Base-by-base conservation (phyloP, 2,888 invertebrate species). In the Napeogenes sylphis region DNA sequence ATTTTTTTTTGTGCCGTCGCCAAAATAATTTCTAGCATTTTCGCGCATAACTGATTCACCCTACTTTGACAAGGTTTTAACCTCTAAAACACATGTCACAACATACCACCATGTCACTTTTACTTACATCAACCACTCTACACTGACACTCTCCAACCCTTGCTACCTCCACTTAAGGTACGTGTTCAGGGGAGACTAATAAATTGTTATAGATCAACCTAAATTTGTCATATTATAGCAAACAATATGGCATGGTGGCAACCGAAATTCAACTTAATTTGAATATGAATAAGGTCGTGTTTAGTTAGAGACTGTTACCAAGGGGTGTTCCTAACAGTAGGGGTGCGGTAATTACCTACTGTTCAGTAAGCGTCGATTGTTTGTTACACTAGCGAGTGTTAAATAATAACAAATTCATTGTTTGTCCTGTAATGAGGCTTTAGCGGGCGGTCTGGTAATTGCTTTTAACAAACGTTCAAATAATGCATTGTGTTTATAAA, bases 331-430 rank as follows among this genome's bases (percentile, higher is more conserved):
- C 71, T 63, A 76, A 71, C 80, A 75, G 75, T 74, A 76, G 82
- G 87, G 84, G 80, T 70, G 73, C 76, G 61, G 78, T 84, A 83
- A 86, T 87, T 84, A 80, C 84, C 82, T 79, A 81, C 81, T 80
- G 83, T 81, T 79, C 72, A 74, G 75, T 77, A 76, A 79, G 76
- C 73, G 75, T 70, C 74, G 75, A 80, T 82, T 86, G 85, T 85
- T 84, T 78, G 78, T 76, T 72, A 71, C 77, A 72, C 72, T 70
- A 70, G 70, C 67, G 71, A 77, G 81, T 80, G 77, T 81, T 84
- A 81, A 84, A 87, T 82, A 85, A 85, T 85, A 84, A 84, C 84
- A 83, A 85, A 86, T 84, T 72, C 69, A 84, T 84, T 81, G 82
- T 83, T 78, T 78, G 75, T 76, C 72, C 73, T 70, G 75, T 80